These are phyloP conservation scores for Eurytoma adleriae DNA, from an alignment of 2,888 invertebrate genomes.

Conservation along the genomic window DNA sequence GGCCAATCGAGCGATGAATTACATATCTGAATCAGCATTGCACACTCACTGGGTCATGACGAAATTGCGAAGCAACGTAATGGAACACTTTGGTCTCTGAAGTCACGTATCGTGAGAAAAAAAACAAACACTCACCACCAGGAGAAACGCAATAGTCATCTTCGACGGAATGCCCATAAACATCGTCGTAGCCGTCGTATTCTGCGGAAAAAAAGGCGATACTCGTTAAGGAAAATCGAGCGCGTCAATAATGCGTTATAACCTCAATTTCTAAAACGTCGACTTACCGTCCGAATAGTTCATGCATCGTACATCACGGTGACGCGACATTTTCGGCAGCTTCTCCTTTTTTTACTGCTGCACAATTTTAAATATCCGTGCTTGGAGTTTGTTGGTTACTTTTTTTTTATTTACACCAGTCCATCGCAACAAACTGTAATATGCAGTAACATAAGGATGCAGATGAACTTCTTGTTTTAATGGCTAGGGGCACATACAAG, in stretches of 20 bases:
- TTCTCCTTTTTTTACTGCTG: neutral
- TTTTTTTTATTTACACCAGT: conserved; percentile 7
- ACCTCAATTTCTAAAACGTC: conserved; percentile 32
- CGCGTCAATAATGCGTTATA: conserved; percentile 2
- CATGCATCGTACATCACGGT: conserved; percentile 89
- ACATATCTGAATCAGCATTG: conserved; percentile 7
- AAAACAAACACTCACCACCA: conserved; percentile 79
- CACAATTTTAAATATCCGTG: neutral
- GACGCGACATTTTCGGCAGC: conserved; percentile 85
- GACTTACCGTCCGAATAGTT: conserved; percentile 87
- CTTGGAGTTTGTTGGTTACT: neutral
- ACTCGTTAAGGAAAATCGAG: conserved; percentile 14
- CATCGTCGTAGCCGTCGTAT: conserved; percentile 92
- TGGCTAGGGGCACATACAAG: no score
- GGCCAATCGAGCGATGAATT: conserved; percentile 3
- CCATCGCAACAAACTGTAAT: conserved; percentile 24
- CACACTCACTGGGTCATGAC: conserved; percentile 13
- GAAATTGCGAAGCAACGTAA: conserved; percentile 20
- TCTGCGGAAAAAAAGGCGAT: conserved; percentile 78
- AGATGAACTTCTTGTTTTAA: neutral
- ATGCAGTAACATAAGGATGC: neutral
- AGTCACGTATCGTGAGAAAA: neutral
- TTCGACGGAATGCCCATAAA: conserved; percentile 95
- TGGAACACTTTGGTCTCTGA: neutral
- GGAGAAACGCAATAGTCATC: conserved; percentile 95